phyloP scores from a whole-genome alignment of 1,140 invertebrate genomes.

The Macrobrachium rosenbergii region DNA sequence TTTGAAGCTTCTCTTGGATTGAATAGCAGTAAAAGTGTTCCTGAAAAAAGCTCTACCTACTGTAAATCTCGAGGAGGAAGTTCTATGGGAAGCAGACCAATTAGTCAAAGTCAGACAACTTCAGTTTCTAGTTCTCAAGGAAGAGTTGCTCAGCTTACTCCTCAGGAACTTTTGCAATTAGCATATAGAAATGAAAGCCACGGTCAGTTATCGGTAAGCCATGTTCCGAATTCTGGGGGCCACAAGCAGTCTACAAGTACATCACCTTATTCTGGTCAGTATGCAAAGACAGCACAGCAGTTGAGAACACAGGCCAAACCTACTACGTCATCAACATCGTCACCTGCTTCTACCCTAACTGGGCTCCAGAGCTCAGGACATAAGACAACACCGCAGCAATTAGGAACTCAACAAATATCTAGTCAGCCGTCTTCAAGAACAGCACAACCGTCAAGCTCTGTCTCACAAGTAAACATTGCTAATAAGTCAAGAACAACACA shows the following conservation, averaged over 20 bases:
- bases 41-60: neutral
- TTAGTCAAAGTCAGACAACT: neutral
- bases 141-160: slow-evolving; percentile 41
- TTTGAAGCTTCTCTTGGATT: slow-evolving; percentile 39
- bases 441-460: neutral
- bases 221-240: no score
- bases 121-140: neutral
- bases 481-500: neutral
- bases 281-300: no score
- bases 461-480: neutral
- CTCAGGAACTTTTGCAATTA: slow-evolving; percentile 55
- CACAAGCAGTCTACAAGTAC: no score
- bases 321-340: no score
- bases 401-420: no score
- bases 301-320: no score
- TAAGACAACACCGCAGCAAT: no score
- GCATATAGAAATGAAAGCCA: slow-evolving; percentile 25
- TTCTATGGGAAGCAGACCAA: neutral
- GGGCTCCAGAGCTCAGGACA: no score
- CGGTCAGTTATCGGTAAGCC: neutral
- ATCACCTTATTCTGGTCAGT: no score
- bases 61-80: neutral
- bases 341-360: no score
- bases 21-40: neutral
- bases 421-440: no score